These are phyloP conservation scores for Homalodisca vitripennis DNA, from an alignment of 1,140 invertebrate species.

Conservation along the genomic window DNA sequence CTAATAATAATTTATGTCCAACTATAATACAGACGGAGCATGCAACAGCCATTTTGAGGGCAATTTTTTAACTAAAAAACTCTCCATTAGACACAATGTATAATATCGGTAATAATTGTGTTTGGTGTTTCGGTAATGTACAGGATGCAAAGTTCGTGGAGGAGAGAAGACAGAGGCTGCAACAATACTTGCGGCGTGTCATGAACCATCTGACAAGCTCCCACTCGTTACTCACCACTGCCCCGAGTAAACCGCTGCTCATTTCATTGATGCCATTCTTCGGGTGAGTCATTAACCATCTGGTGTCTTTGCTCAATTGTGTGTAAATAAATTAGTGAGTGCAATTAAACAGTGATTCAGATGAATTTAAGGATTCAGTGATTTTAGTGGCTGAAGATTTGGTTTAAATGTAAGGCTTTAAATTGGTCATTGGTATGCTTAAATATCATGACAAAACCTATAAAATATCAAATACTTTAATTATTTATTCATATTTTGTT, in stretches of 20 bases:
- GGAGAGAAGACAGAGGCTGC: conserved; percentile 42
- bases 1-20: too few relatives aligned
- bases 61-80: too few relatives aligned
- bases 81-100: too few relatives aligned
- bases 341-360: neutral
- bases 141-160: conserved; percentile 45
- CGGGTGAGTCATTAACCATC: conserved; percentile 36
- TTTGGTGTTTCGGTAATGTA: too few relatives aligned
- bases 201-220: conserved; percentile 40
- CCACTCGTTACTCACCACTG: conserved; percentile 36
- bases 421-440: neutral
- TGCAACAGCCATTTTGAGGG: too few relatives aligned
- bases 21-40: too few relatives aligned
- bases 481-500: too few relatives aligned
- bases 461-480: neutral
- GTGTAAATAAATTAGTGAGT: neutral
- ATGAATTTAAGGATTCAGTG: neutral
- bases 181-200: conserved; percentile 42
- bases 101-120: too few relatives aligned
- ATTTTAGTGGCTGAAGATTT: neutral
- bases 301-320: neutral
- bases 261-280: conserved; percentile 42
- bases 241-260: conserved; percentile 39
- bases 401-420: neutral
- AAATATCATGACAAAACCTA: neutral